Conservation (phyloP, 2,888 invertebrate species). For the Steromphala cineraria region DNA sequence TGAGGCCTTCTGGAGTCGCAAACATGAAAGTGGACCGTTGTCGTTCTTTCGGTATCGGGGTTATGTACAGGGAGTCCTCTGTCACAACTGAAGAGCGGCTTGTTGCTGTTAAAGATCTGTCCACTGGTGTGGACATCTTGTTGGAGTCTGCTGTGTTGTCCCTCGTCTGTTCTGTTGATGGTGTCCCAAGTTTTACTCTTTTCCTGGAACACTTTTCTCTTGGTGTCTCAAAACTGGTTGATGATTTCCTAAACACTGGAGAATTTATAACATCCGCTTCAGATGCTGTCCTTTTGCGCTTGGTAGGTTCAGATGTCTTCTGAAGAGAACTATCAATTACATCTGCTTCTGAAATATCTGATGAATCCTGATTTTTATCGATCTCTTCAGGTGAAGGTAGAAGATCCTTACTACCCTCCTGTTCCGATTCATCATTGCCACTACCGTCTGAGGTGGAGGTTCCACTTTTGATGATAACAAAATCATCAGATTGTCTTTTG, state of each 20-base stretch:
- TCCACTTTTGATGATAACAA: slow-evolving; percentile 1
- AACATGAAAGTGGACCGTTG: slow-evolving; percentile 26
- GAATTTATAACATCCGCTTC: not conserved
- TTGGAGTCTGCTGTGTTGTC: not conserved
- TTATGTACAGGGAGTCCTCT: slow-evolving; percentile 31
- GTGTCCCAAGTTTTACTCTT: not conserved
- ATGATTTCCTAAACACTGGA: not conserved
- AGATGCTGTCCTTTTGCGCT: not conserved
- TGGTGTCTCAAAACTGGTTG: not conserved
- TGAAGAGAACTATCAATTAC: too few relatives aligned
- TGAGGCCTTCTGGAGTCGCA: slow-evolving; percentile 7
- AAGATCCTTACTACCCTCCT: not conserved
- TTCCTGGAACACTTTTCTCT: not conserved
- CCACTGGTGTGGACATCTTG: not conserved
- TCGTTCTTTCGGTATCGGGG: slow-evolving; percentile 1
- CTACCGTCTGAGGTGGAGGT: not conserved
- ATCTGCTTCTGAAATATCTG: not conserved
- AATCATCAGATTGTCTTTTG: not conserved
- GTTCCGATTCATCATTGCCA: not conserved
- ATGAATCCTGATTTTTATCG: not conserved
- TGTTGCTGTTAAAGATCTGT: not conserved
- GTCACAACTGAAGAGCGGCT: slow-evolving; percentile 9
- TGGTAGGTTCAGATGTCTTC: not conserved
- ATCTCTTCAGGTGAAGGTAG: not conserved
- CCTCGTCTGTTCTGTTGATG: not conserved